These are phyloP conservation scores for Acanthopagrus latus DNA, from an alignment of 2,797 vertebrate genomes.

Conservation along the genomic window DNA sequence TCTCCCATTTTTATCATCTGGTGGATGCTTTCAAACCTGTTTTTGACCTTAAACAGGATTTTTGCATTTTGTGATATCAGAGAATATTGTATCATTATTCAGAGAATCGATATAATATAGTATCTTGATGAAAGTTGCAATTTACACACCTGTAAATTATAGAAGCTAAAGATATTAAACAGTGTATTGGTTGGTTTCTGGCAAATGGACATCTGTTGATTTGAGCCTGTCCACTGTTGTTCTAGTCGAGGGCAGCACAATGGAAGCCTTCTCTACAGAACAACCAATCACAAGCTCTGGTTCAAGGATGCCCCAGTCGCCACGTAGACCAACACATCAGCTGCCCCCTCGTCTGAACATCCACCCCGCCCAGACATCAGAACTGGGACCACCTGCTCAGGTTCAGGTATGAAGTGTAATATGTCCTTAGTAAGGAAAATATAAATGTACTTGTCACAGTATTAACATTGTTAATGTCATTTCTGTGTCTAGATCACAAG, in stretches of 20 bases:
- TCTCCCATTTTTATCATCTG: not conserved
- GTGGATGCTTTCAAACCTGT: not conserved
- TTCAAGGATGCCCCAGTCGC: constrained; percentile 91
- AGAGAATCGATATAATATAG: too few species aligned
- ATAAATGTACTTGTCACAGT: not conserved
- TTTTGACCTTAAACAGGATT: not conserved
- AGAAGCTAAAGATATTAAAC: not conserved
- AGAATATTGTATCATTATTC: too few species aligned
- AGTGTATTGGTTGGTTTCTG: not conserved
- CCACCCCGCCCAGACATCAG: constrained; percentile 89
- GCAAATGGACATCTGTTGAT: not conserved
- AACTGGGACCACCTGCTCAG: constrained; percentile 92
- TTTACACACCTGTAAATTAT: too few species aligned
- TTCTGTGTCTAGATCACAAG: not conserved
- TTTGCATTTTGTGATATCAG: not conserved
- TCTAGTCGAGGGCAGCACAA: constrained; percentile 86
- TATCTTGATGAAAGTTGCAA: not conserved
- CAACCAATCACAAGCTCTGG: constrained; percentile 89
- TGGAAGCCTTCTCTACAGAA: constrained; percentile 90
- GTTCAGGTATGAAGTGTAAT: constrained; percentile 74
- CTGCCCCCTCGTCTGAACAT: constrained; percentile 91
- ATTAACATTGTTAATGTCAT: not conserved
- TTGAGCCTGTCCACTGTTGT: not conserved
- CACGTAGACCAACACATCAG: constrained; percentile 90
- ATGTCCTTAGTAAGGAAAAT: not conserved